These are phyloP conservation scores for Trichechus manatus DNA, from an alignment of 2,113 vertebrate species.

Conservation along the genomic window DNA sequence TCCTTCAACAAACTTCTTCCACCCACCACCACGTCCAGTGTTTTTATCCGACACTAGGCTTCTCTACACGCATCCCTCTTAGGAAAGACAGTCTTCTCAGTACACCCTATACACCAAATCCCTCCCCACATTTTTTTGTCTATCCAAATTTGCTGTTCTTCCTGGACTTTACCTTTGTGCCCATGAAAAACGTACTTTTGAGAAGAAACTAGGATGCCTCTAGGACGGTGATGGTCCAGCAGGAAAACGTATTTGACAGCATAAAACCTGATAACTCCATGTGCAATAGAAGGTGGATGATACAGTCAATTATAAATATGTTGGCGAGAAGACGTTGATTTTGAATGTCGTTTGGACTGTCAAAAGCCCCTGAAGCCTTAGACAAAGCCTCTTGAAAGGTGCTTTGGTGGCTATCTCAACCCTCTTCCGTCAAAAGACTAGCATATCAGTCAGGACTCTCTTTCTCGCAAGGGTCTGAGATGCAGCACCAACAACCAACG, in stretches of 20 bases:
- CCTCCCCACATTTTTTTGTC: neutral
- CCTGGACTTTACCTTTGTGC: neutral
- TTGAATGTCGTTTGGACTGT: neutral
- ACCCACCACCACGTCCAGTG: fast-evolving
- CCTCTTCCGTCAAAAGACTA: neutral
- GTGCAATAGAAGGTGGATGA: neutral
- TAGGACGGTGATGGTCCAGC: neutral
- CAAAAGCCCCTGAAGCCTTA: neutral
- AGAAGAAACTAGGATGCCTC: neutral
- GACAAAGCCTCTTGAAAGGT: neutral
- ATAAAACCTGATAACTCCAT: neutral
- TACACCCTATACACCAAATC: neutral
- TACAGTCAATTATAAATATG: too few relatives aligned
- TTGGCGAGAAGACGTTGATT: neutral
- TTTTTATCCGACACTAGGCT: neutral
- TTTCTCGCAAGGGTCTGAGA: neutral
- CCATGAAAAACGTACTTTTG: neutral
- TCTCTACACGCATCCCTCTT: neutral
- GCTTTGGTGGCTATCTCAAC: neutral
- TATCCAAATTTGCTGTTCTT: neutral
- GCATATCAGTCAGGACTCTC: neutral
- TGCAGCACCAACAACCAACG: neutral
- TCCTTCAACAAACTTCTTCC: neutral
- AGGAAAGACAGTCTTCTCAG: neutral
- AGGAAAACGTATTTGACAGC: neutral